These are phyloP conservation scores for Zeuzera pyrina DNA, from an alignment of 2,888 invertebrate genomes.

Conservation along the genomic window DNA sequence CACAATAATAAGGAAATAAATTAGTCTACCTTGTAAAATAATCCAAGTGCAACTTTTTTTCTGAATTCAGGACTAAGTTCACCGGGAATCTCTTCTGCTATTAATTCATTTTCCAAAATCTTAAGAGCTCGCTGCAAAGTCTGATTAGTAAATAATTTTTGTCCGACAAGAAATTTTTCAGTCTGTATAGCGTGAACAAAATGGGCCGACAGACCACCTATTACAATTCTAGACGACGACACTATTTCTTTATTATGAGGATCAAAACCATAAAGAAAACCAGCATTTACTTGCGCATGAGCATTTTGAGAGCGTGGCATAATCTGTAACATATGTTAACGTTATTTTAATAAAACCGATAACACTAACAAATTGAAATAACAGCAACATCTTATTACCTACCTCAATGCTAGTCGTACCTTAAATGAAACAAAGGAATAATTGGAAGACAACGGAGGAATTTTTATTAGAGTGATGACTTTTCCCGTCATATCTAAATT, in stretches of 20 bases:
- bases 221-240: slow-evolving; percentile 71
- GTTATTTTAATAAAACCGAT: background rate
- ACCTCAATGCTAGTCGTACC: too few species aligned
- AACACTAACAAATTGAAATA: background rate
- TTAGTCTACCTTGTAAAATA: slow-evolving; percentile 76
- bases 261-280: slow-evolving; percentile 76
- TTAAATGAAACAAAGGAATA: slow-evolving; percentile 39
- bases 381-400: too few species aligned
- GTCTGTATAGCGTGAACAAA: slow-evolving; percentile 74
- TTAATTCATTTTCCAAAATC: slow-evolving; percentile 70
- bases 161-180: slow-evolving; percentile 54
- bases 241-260: slow-evolving; percentile 37
- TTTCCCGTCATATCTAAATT: slow-evolving; percentile 37
- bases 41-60: slow-evolving; percentile 71
- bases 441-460: slow-evolving; percentile 37
- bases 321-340: slow-evolving; percentile 60
- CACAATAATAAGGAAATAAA: background rate
- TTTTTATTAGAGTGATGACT: slow-evolving; percentile 34
- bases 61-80: slow-evolving; percentile 75
- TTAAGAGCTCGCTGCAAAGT: slow-evolving; percentile 66
- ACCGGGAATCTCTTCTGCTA: slow-evolving; percentile 70
- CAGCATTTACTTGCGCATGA: slow-evolving; percentile 83
- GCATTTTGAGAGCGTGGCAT: slow-evolving; percentile 82
- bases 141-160: slow-evolving; percentile 53
- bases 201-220: slow-evolving; percentile 67